Percentiles rank a stretch among this genome's conserved stretches.
Evolutionary conservation across 2,797 vertebrate genomes (phyloP).

Genomic region (Octomys mimax): DNA sequence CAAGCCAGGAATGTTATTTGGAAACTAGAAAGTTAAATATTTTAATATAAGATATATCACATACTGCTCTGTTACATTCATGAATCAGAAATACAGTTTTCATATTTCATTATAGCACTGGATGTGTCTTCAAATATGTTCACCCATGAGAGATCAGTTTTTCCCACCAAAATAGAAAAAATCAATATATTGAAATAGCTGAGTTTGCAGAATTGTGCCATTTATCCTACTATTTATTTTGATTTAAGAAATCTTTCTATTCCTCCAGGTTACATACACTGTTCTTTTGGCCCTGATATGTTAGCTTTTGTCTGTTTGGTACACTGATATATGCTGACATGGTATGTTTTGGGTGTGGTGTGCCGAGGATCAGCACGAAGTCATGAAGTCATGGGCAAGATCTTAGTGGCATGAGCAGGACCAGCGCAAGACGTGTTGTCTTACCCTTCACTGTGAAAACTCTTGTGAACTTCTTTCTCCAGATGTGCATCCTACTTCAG

Average conservation of each 20-base stretch:
- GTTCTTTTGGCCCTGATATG: neutral
- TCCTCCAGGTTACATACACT: neutral
- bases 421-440: neutral
- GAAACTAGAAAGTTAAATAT: constrained; percentile 1
- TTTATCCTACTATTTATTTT: neutral
- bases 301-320: neutral
- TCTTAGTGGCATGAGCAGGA: neutral
- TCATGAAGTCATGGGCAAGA: neutral
- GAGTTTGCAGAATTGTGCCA: neutral
- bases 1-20: neutral
- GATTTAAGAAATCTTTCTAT: constrained; percentile 34
- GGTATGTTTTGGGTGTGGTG: neutral
- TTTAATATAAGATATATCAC: neutral
- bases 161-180: neutral
- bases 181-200: neutral
- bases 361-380: neutral
- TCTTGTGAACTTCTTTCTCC: neutral
- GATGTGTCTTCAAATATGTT: neutral
- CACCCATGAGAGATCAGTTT: neutral
- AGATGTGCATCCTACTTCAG: neutral
- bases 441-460: neutral
- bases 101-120: neutral
- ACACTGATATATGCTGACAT: constrained; percentile 3
- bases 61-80: neutral
- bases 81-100: constrained; percentile 45